Percentiles rank a stretch among this genome's conserved stretches.
These are phyloP conservation scores for Eudemis profundana DNA, from an alignment of 2,888 invertebrate species.

Conservation along the genomic window DNA sequence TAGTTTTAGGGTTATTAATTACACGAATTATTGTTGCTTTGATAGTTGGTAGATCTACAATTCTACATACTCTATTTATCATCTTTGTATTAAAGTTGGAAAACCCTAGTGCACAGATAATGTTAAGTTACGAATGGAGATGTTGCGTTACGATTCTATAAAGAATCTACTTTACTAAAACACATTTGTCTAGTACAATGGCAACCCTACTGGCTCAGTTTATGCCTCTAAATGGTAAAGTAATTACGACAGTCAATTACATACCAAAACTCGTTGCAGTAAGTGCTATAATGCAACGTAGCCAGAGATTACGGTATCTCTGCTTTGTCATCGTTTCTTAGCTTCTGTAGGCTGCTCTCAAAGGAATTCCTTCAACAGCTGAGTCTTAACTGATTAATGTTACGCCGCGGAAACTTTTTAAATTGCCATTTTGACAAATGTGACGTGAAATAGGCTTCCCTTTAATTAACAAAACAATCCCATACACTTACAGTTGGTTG, in stretches of 20 bases:
- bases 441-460: constrained; percentile 50
- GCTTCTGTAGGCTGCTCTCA: constrained; percentile 54
- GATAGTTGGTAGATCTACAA: not conserved
- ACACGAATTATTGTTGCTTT: not conserved
- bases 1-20: constrained; percentile 5
- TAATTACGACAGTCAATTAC: constrained; percentile 12
- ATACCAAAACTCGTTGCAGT: constrained; percentile 7
- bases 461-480: constrained; percentile 49
- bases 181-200: constrained; percentile 8
- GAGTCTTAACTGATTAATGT: constrained; percentile 71
- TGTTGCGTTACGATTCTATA: too few relatives aligned
- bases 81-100: too few relatives aligned
- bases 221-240: constrained; percentile 27
- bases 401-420: constrained; percentile 56
- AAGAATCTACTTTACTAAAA: not conserved
- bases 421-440: constrained; percentile 60
- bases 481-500: not conserved
- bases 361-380: constrained; percentile 70
- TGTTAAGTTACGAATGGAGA: too few relatives aligned
- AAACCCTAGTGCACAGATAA: too few relatives aligned
- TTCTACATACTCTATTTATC: too few relatives aligned
- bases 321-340: constrained; percentile 57
- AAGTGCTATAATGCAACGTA: constrained; percentile 20
- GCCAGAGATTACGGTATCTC: constrained; percentile 40
- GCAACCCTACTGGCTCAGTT: constrained; percentile 21